Evolutionary conservation across 2,888 invertebrate species (phyloP), one percentile per base, ranked within the genome.

Genomic region (Malthinus flaveolus): DNA sequence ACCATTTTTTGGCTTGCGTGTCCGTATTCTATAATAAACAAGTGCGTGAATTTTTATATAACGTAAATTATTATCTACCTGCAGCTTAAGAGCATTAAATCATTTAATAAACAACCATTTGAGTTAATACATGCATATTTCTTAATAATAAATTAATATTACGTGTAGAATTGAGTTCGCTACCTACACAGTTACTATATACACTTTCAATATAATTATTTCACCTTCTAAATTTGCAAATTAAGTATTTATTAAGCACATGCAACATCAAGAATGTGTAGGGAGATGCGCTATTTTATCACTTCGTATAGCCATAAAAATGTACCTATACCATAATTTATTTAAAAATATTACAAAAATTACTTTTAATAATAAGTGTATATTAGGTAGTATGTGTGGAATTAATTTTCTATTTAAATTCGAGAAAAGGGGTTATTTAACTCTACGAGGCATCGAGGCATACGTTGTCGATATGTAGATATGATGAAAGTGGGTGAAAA

Each of bases 61-160:
- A 31, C 13, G 33, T 32, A 42, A 50, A 42, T 50, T 50, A 50
- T 39, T 8, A 46, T 46, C 10, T 50, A 51, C 42, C 32, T 32
- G n/a, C 48, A 57, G 42, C 47, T 47, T 46, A 34, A 31, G 23
- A 45, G 46, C 35, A 53, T 46, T 53, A 53, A 53, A 53, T 46
- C 46, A 53, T 46, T 46, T 53, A 53, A 46, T 53, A 53, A 23
- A 53, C 46, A 53, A 46, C 52, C 34, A 53, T 46, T 53, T 46
- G 34, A 53, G 52, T 53, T 54, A 54, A 48, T 54, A 36, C 39
- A 54, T 56, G 49, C 51, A 54, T 56, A 60, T 56, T 56, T 60
- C 49, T 60, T 49, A 50, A 48, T 49, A 59, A 62, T 62, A 62
- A 62, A 62, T 62, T 58, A 62, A 59, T 56, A 59, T 52, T 59